Evolutionary conservation across 2,113 vertebrate species (phyloP).

Genomic region (Accipiter virgatus): DNA sequence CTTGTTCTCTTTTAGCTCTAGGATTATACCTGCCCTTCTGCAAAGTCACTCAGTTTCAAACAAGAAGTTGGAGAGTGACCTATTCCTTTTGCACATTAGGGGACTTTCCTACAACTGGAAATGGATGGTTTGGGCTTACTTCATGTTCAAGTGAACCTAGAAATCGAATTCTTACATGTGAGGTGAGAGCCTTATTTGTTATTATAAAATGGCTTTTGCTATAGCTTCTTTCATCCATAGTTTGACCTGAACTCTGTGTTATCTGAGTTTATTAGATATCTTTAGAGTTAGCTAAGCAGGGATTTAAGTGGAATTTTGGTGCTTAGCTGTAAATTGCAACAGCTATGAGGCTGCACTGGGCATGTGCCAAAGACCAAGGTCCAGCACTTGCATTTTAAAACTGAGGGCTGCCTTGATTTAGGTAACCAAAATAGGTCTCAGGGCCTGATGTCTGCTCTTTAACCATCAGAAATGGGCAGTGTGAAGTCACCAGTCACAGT

Average conservation of each 20-base stretch:
- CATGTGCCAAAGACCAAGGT: not conserved
- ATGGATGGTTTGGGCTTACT: not conserved
- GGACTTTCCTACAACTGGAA: not conserved
- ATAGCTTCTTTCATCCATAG: not conserved
- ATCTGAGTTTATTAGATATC: not conserved
- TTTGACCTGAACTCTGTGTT: not conserved
- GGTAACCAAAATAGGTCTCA: not conserved
- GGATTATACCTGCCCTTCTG: not conserved
- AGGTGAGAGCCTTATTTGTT: not conserved
- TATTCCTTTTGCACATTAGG: not conserved
- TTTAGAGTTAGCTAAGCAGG: not conserved
- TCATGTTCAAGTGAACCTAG: not conserved
- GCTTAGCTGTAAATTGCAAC: not conserved
- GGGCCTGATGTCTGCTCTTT: not conserved
- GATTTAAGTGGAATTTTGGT: not conserved
- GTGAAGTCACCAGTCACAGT: not conserved
- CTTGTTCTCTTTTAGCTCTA: not conserved
- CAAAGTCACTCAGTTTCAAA: not conserved
- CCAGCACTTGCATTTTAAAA: not conserved
- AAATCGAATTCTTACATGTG: not conserved
- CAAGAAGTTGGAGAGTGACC: not conserved
- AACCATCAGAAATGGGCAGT: not conserved
- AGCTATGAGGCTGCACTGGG: not conserved
- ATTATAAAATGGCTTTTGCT: not conserved
- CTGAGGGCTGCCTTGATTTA: not conserved